phyloP scores from a whole-genome alignment of 2,113 vertebrate species.

The Etheostoma spectabile region DNA sequence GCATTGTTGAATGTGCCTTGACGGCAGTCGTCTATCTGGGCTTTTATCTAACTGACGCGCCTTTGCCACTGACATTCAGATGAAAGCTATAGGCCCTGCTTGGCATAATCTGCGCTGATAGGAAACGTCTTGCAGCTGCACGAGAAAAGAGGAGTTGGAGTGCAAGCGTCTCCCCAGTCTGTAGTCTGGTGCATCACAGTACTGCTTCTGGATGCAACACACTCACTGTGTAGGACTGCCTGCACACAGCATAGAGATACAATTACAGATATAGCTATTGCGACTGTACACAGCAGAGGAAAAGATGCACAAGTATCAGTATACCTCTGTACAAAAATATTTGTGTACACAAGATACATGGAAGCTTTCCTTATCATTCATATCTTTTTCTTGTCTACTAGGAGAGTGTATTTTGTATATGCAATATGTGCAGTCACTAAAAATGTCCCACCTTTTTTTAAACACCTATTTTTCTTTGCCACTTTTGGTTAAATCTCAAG shows the following conservation, averaged over 20 bases:
- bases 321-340: neutral
- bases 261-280: constrained; percentile 43
- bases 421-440: neutral
- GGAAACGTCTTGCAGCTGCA: constrained; percentile 49
- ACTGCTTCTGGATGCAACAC: constrained; percentile 6
- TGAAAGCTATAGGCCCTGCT: constrained; percentile 67
- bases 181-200: constrained; percentile 39
- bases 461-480: neutral
- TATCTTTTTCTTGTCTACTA: constrained; percentile 2
- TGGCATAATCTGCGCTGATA: constrained; percentile 71
- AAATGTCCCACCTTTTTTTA: neutral
- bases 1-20: constrained; percentile 51
- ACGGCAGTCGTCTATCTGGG: constrained; percentile 54
- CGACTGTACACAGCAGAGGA: constrained; percentile 22
- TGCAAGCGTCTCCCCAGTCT: constrained; percentile 40
- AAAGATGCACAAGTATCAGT: constrained; percentile 44
- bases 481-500: constrained; percentile 12
- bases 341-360: constrained; percentile 19
- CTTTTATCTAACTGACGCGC: constrained; percentile 71
- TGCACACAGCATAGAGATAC: constrained; percentile 42
- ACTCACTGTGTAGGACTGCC: constrained; percentile 22
- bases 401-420: neutral
- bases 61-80: constrained; percentile 75
- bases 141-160: constrained; percentile 58
- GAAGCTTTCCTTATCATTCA: constrained; percentile 15